phyloP scores from a whole-genome alignment of 2,113 vertebrate genomes.

The Petrocephalus zakoni region DNA sequence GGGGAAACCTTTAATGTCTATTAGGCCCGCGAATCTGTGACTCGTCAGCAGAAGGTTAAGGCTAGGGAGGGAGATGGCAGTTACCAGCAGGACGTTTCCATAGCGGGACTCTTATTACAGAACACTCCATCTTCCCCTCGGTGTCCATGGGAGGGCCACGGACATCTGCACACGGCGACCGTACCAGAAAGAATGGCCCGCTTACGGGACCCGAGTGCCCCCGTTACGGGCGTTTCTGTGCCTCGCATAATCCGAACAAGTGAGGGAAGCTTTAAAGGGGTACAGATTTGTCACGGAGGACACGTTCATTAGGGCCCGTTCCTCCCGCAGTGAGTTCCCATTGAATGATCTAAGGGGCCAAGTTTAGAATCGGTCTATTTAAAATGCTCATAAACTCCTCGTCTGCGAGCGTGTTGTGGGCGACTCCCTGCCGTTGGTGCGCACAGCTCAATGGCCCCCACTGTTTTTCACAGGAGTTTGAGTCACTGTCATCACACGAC shows the following conservation, averaged over 20 bases:
- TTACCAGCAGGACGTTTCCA: not conserved
- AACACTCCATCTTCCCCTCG: not conserved
- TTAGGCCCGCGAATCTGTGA: not conserved
- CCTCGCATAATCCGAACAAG: not conserved
- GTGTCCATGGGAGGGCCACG: not conserved
- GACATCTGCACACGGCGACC: not conserved
- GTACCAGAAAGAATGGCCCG: too few relatives aligned
- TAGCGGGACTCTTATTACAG: not conserved
- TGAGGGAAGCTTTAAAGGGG: not conserved
- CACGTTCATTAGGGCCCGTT: not conserved
- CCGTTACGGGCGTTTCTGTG: too few relatives aligned
- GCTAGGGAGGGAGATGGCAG: not conserved
- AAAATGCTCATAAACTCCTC: not conserved
- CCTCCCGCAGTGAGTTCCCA: not conserved
- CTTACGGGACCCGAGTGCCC: too few relatives aligned
- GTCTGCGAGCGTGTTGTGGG: not conserved
- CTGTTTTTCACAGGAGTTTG: not conserved
- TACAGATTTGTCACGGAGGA: not conserved
- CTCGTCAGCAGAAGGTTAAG: not conserved
- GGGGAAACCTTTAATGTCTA: not conserved
- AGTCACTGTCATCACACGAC: not conserved
- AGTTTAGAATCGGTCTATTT: not conserved
- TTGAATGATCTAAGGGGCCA: not conserved
- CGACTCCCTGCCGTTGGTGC: not conserved
- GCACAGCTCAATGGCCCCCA: not conserved